Base-by-base conservation (phyloP, 1,140 invertebrate genomes). In the Pemphigus obesinymphae region DNA sequence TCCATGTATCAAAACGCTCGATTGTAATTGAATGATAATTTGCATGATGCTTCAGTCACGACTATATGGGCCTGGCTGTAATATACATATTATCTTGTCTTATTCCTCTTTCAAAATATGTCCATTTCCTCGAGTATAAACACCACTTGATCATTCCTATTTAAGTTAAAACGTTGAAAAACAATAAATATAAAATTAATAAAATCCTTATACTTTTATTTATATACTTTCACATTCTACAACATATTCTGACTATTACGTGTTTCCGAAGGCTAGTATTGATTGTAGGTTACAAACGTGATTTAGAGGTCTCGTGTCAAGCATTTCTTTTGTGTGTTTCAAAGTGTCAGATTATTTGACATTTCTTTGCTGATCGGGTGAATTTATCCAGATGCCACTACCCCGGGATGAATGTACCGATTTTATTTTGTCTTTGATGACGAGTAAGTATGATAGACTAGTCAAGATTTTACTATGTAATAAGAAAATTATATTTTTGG, bases 361-460 rank as follows among this genome's bases (percentile, higher is more conserved):
- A 85, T 85, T 86, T 73, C 85, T 85, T 86, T 86, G 85, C 85
- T 85, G 84, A 84, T 58, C 23, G 48, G 34, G 34, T 78, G 48
- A 78, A 76, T 76, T 61, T 78, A 78, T 58, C 53, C 53, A 58
- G 75, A 78, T 7, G n/a, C 37, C 17, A 40, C 75, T 78, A 55
- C 31, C 75, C 53, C 34, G 34, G 53, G 29, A 58, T 31, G n/a
- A 37, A 31, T 78, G 31, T 23, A 29, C 31, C 75, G 20, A 58
- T 55, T 78, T 78, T 37, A 37, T 40, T 61, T 26, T 78, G 53
- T 78, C 23, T n/a, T 78, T 61, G 48, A 61, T 15, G 53, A 40
- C 34, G 53, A 78, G 75, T 78, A 78, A 78, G 75, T 78, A 78
- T 78, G 53, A 34, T 40, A 37, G 53, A 40, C 20, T 78, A 78